Evolutionary conservation across 2,888 invertebrate genomes (phyloP), one percentile per base, ranked within the genome.

Genomic region (Andrena fulva): DNA sequence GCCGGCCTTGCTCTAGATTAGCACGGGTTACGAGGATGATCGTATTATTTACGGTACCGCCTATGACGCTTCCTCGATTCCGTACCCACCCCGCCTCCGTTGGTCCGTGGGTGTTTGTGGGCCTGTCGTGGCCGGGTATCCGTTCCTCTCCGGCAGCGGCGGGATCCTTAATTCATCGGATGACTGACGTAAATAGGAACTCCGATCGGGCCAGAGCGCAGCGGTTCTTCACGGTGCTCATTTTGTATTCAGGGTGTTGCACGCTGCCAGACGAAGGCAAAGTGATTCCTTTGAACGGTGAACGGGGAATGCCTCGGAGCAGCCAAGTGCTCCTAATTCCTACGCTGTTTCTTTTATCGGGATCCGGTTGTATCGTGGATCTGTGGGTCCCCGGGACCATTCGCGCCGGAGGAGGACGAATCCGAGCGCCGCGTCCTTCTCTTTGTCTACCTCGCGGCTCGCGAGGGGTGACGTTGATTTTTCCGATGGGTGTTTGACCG

Each of bases 151-250:
- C 50, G 71, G 24, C 54, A n/a, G 66, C 62, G 59, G 68, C 75
- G 35, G 59, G 80, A 56, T 82, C 85, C 89, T 91, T 90, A 90
- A 91, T 91, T 90, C 91, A 88, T 82, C 87, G 89, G 88, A 86
- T 90, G 91, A 92, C 89, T 90, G 91, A 91, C 92, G 89, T 89
- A 91, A 91, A 92, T 90, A 91, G 90, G 89, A 90, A 89, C 89
- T 87, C 87, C 83, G 87, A 89, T 90, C 88, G 87, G 84, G 84
- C 71, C 83, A 3, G 16, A 4, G 42, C 42, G 42, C 42, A 68
- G 84, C 89, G 85, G 85, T 87, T 89, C 89, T 90, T 90, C 91
- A 90, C 90, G 91, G 89, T 88, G 85, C 89, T 92, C 90, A 91
- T 90, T 90, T 87, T 70, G 85, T 87, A 91, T 92, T 92, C 90